Base-by-base conservation (phyloP, 2,113 vertebrate species). In the Abramis brama region DNA sequence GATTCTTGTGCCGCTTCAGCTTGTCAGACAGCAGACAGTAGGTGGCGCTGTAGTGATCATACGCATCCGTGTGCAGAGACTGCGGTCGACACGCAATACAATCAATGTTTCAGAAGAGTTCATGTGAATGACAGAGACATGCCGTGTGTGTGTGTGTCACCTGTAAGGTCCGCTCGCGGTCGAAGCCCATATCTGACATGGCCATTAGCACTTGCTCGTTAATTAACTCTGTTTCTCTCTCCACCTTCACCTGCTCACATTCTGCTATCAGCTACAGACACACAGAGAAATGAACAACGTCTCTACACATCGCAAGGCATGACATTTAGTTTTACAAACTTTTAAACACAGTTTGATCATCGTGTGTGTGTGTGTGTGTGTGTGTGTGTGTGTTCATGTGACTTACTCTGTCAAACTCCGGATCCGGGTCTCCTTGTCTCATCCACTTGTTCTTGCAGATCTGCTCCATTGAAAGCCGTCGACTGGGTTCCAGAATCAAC, bases 381-480 rank as follows among this genome's bases (percentile, higher is more conserved):
- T 39, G 55, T 21, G 75, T 33, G 30, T n/a, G 57, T 23, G 75
- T 47, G 39, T 66, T 23, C 19, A 60, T n/a, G 23, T 15, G 23
- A 3, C 96, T 97, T 90, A 99, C 98, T 95, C 96, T 93, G 71
- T 99, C 97, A 6, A 99, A 99, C 59, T 97, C 97, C 0, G 97
- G 96, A 8, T 99, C 98, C 0, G 95, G 94, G 84, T 99, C 98
- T 83, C 98, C 98, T 1, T 95, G 95, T 91, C 96, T 98, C 97
- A 99, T 99, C 98, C 98, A 99, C 94, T 99, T 99, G 95, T 99
- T 98, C 86, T 96, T 98, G 93, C 97, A 98, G 94, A 99, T 99
- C 94, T 99, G 98, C 92, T 99, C 98, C 98, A 99, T 98, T 6
- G 96, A 97, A 64, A 99, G 95, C 79, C 98, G 95, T 91, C 95